Base-by-base conservation (phyloP, 2,797 vertebrate species). In the Sandelia bainsii region DNA sequence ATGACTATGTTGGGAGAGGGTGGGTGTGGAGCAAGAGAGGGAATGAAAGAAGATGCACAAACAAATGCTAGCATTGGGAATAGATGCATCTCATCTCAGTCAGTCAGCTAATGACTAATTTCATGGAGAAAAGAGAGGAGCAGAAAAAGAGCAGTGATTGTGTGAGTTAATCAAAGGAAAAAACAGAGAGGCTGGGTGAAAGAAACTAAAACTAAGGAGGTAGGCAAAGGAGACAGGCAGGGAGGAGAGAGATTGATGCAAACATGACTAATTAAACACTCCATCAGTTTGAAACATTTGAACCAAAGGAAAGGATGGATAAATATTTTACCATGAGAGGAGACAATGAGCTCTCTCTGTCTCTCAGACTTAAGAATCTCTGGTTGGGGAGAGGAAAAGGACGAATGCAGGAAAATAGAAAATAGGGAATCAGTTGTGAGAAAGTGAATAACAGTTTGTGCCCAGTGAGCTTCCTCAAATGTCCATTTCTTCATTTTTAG, bases 31-130 rank as follows among this genome's bases (percentile, higher is more conserved):
- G 66, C 0, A 7, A 50, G 58, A 67, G 73, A 64, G 65, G 40
- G 67, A 75, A 65, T 44, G 64, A 73, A 62, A 75, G 75, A 72
- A 78, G 77, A 88, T 71, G 80, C 81, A 88, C 81, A 90, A 89
- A 91, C 87, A 90, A 92, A 92, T 82, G 59, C 83, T 73, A 79
- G 85, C 73, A 80, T 83, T 80, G 91, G 89, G 91, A 93, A 90
- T 88, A 92, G 82, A 89, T 82, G 85, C 90, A 91, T 32, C 90
- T 92, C 89, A 93, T 86, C 86, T 87, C 90, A 88, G 84, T 89
- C 91, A 91, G 87, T 90, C 87, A 88, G 76, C 84, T 92, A 91
- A 92, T 92, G 88, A 92, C 87, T 75, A 87, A 89, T 83, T 87
- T 90, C 87, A 66, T 49, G 40, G 90, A 88, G 92, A 69, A 72